Conservation (phyloP, 2,797 vertebrate species). For the Garrulus glandarius region DNA sequence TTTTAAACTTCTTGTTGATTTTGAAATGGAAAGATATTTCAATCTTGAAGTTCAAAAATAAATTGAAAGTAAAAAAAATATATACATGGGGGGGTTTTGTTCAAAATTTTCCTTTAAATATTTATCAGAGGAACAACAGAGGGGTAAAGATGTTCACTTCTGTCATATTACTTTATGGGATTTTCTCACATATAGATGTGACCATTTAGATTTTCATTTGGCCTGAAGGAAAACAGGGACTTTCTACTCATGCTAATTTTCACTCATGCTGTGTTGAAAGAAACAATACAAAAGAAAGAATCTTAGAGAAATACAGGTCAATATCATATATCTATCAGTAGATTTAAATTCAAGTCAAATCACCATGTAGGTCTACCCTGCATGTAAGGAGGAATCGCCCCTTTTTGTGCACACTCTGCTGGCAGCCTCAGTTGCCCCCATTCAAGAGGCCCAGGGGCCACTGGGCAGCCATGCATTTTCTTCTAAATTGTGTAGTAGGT, state of each 20-base stretch:
- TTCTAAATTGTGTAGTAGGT: not conserved
- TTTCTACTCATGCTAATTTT: not conserved
- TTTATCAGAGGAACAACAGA: not conserved
- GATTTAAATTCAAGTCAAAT: not conserved
- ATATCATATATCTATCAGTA: not conserved
- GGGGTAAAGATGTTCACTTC: not conserved
- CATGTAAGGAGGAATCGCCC: accelerated
- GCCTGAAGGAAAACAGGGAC: not conserved
- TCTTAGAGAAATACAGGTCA: not conserved
- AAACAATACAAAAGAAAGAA: not conserved
- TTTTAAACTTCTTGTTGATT: not conserved
- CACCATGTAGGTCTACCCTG: not conserved
- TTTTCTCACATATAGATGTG: not conserved
- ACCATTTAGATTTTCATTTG: not conserved
- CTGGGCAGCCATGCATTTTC: not conserved
- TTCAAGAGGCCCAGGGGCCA: not conserved
- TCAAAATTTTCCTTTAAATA: not conserved
- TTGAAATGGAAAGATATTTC: not conserved
- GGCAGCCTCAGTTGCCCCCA: too few species aligned
- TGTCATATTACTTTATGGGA: not conserved
- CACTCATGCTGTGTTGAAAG: not conserved
- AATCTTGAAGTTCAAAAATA: not conserved
- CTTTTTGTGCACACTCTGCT: not conserved
- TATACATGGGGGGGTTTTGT: too few species aligned
- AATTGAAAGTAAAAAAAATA: not conserved